Conservation (phyloP, 1,140 invertebrate genomes). For the Eciton burchellii region DNA sequence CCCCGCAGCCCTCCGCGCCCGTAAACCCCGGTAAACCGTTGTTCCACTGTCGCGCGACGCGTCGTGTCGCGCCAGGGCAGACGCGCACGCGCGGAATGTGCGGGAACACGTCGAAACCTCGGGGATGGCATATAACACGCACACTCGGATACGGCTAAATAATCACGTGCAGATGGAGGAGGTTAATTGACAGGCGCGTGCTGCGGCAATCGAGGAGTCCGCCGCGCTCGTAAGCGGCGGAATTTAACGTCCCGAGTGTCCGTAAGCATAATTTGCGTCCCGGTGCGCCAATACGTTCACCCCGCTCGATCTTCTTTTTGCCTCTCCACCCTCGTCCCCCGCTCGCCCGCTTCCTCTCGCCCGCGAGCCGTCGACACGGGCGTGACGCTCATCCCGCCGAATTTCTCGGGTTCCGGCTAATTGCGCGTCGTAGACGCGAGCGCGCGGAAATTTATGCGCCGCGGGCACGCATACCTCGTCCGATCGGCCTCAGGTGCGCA, state of each 20-base stretch:
- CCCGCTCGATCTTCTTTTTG: slow-evolving; percentile 38
- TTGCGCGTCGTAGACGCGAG: slow-evolving; percentile 75
- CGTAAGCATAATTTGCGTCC: slow-evolving; percentile 52
- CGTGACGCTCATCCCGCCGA: slow-evolving; percentile 61
- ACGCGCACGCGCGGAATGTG: too few relatives aligned
- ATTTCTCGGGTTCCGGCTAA: slow-evolving; percentile 77
- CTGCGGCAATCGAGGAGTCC: slow-evolving; percentile 46
- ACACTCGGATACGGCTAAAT: slow-evolving; percentile 37
- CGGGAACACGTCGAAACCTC: not conserved
- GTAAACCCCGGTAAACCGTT: slow-evolving; percentile 25
- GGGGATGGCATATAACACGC: not conserved
- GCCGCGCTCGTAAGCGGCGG: slow-evolving; percentile 14
- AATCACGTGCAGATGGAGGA: slow-evolving; percentile 75
- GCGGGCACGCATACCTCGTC: slow-evolving; percentile 38
- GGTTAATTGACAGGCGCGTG: slow-evolving; percentile 69
- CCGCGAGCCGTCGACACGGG: slow-evolving; percentile 57
- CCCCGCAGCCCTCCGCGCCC: not conserved
- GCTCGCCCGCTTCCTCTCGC: slow-evolving; percentile 40
- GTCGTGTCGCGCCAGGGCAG: not conserved
- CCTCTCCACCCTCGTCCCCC: too few relatives aligned
- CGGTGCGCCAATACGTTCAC: slow-evolving; percentile 64
- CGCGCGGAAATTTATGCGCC: slow-evolving; percentile 71
- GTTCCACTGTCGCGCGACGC: slow-evolving; percentile 17
- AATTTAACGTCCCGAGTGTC: slow-evolving; percentile 57
- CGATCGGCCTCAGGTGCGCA: slow-evolving; percentile 45